Conservation (phyloP, 1,140 invertebrate genomes). For the Drosophila pseudoobscura region DNA sequence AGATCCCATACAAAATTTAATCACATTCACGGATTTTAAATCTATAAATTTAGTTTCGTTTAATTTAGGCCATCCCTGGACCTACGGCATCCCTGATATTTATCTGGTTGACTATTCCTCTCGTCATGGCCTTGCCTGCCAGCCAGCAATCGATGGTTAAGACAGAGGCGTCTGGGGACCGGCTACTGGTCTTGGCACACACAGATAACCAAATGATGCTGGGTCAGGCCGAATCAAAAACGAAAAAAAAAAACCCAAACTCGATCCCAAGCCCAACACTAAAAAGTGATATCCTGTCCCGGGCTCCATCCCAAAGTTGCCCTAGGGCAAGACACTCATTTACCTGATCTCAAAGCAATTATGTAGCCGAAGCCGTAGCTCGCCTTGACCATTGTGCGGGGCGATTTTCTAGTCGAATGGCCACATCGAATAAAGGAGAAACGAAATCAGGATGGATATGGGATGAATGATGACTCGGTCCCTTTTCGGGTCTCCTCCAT, state of each 20-base stretch:
- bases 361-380: slow-evolving; percentile 50
- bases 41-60: slow-evolving; percentile 32
- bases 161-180: slow-evolving; percentile 61
- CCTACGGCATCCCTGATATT: slow-evolving; percentile 45
- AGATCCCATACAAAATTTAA: too few relatives aligned
- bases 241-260: slow-evolving; percentile 16
- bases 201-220: slow-evolving; percentile 71
- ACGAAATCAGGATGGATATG: slow-evolving; percentile 40
- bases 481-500: slow-evolving; percentile 10
- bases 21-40: too few relatives aligned
- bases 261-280: slow-evolving; percentile 22
- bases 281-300: slow-evolving; percentile 69
- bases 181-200: slow-evolving; percentile 67
- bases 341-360: slow-evolving; percentile 75
- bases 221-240: slow-evolving; percentile 27
- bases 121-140: slow-evolving; percentile 29
- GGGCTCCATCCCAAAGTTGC: slow-evolving; percentile 49
- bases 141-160: slow-evolving; percentile 55
- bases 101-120: slow-evolving; percentile 55
- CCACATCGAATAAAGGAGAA: slow-evolving; percentile 21
- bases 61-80: slow-evolving; percentile 22
- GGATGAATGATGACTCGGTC: slow-evolving; percentile 65
- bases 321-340: slow-evolving; percentile 69
- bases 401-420: slow-evolving; percentile 67
- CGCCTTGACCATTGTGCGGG: slow-evolving; percentile 64